Base-by-base conservation (phyloP, 2,888 invertebrate species). In the Nezara viridula region DNA sequence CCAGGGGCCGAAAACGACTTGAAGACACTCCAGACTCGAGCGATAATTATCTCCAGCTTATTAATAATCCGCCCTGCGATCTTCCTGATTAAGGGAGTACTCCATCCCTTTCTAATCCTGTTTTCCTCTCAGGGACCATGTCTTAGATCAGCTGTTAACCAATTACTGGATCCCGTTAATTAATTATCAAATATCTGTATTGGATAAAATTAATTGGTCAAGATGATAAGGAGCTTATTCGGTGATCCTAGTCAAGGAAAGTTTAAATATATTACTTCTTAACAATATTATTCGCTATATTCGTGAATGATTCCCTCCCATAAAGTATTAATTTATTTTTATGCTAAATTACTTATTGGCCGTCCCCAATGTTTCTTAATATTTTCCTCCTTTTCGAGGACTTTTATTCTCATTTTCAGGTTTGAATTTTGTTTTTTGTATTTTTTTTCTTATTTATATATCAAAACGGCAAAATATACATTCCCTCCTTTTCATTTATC, bases 21-120 rank as follows among this genome's bases (percentile, higher is more conserved):
- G 16, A 66, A 27, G 27, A 19, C 66, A 32, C 32, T 66, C 66
- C 2, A 66, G 16, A 5, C 66, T 32, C 66, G 32, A 66, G 66
- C 66, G 16, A 66, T 66, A 66, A 66, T 66, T 66, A 66, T 66
- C 66, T 66, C 32, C 66, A 66, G 66, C 66, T 66, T 66, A 66
- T 66, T 66, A 66, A 66, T 66, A 66, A 66, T 66, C 60, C 27
- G n/a, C 10, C 55, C 24, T 24, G n/a, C 55, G 55, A 55, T 55
- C 60, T 27, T 66, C 55, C 27, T 55, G 7, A 66, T 66, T 66
- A 32, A 16, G 3, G 16, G 19, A 66, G 32, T 66, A 32, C 66
- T 66, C 66, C 32, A 66, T 12, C 32, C 66, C 66, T 66, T 66
- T 32, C 66, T 66, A 66, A 66, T 66, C 66, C 66, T 7, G 32